phyloP scores from a whole-genome alignment of 2,888 invertebrate species.

The Liopterus haemorrhoidalis region DNA sequence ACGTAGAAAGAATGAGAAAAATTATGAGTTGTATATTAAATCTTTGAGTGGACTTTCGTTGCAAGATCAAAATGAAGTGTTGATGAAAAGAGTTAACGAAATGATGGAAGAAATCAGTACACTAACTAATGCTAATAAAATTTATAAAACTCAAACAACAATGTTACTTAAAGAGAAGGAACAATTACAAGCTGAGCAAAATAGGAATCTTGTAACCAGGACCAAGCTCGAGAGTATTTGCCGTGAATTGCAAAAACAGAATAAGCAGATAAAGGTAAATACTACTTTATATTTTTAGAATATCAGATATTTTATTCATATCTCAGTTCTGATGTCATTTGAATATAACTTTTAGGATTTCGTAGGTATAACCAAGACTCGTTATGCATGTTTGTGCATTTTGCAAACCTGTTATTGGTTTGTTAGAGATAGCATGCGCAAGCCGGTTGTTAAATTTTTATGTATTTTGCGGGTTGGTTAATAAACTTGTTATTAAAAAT shows the following conservation, averaged over 20 bases:
- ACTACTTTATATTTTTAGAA: neutral
- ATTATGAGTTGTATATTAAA: constrained; percentile 62
- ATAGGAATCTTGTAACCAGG: constrained; percentile 74
- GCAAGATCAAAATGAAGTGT: constrained; percentile 63
- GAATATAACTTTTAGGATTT: no score
- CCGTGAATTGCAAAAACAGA: constrained; percentile 86
- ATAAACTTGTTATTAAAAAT: no score
- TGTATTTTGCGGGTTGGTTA: no score
- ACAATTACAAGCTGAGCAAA: constrained; percentile 73
- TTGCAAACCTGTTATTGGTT: no score
- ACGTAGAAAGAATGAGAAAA: constrained; percentile 54
- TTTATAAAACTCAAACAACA: constrained; percentile 56
- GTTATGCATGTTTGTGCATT: no score
- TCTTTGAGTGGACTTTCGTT: constrained; percentile 52
- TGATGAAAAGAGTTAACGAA: constrained; percentile 72
- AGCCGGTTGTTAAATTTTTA: no score
- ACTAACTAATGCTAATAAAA: constrained; percentile 53
- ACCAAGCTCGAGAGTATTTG: constrained; percentile 85
- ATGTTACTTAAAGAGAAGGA: constrained; percentile 70
- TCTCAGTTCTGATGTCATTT: no score
- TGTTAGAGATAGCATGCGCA: no score
- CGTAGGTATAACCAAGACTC: no score
- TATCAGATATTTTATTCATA: neutral
- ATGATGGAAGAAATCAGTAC: constrained; percentile 64
- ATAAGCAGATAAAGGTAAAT: constrained; percentile 78